Base-by-base conservation (phyloP, 2,888 invertebrate species). In the Nomada goodeniana region DNA sequence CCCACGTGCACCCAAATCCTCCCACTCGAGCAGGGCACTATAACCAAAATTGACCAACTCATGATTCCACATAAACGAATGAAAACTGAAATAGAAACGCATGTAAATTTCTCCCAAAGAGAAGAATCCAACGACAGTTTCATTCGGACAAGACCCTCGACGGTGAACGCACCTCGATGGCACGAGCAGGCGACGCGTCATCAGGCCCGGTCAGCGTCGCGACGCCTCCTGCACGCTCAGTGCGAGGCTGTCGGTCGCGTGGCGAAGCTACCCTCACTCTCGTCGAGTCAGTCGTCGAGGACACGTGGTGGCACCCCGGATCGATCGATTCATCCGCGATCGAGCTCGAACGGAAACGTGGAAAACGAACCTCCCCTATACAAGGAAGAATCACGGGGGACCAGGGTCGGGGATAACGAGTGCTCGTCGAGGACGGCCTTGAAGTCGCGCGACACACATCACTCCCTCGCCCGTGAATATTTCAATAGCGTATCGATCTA, bases 401-500 rank as follows among this genome's bases (percentile, higher is more conserved):
- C 57, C 4, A 76, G 71, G 60, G 52, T 65, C 67, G 57, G 59
- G 52, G 85, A 85, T 86, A 84, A 82, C 70, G 70, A 18, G 20
- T 10, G 36, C n/a, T 20, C 15, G 68, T 57, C 50, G 70, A 47
- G 50, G 53, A 18, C 29, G 69, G 67, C 87, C 87, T 87, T 88
- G 88, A 76, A 55, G 75, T 36, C 20, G n/a, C 65, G 61, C 80
- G 76, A 47, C 69, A 82, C 76, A 80, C 83, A 71, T 63, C 83
- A 2, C 36, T 11, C 15, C 7, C n/a, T n/a, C 68, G 67, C 64
- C 70, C 59, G 80, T 87, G 88, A 87, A 87, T 87, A 87, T 87
- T 87, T 87, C 88, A 87, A 81, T 84, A 76, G 59, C 61, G 50
- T 72, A 87, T 87, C 88, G 86, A 86, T 87, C 78, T 80, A 72